Evolutionary conservation across 2,888 invertebrate species (phyloP).

Genomic region (Coleophora flavipennella): DNA sequence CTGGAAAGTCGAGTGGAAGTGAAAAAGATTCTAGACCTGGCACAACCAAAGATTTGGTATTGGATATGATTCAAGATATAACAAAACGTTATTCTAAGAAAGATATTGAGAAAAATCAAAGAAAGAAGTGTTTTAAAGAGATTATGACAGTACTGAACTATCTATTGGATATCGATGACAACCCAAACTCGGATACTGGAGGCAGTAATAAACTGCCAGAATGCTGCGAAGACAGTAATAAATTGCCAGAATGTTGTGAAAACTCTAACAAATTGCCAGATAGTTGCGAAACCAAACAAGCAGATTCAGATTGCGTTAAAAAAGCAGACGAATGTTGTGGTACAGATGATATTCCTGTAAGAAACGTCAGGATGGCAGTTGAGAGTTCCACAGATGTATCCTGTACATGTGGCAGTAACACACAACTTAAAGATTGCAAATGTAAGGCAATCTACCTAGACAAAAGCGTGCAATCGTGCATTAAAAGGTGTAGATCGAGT

Average conservation of each 20-base stretch:
- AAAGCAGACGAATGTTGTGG: too few species aligned
- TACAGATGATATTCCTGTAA: constrained; percentile 2
- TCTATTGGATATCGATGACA: constrained; percentile 48
- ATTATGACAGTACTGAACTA: constrained; percentile 53
- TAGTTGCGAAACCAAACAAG: too few species aligned
- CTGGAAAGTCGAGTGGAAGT: not conserved
- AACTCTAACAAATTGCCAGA: too few species aligned
- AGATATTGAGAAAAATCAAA: constrained; percentile 38
- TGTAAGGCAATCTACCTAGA: constrained; percentile 16
- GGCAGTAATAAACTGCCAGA: too few species aligned
- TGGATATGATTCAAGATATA: constrained; percentile 51
- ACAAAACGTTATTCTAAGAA: constrained; percentile 57
- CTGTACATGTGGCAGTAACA: too few species aligned
- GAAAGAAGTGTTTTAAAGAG: constrained; percentile 57
- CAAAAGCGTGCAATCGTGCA: constrained; percentile 37
- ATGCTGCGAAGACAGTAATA: too few species aligned
- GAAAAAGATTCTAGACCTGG: not conserved
- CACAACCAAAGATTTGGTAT: constrained; percentile 31
- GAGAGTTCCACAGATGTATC: too few species aligned
- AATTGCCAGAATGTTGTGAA: too few species aligned
- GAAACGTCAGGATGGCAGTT: too few species aligned
- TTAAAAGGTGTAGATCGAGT: constrained; percentile 24
- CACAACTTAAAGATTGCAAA: too few species aligned
- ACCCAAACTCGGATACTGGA: not conserved
- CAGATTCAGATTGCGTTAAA: too few species aligned